phyloP scores from a whole-genome alignment of 1,140 invertebrate species.

The Leptinotarsa lineolata region DNA sequence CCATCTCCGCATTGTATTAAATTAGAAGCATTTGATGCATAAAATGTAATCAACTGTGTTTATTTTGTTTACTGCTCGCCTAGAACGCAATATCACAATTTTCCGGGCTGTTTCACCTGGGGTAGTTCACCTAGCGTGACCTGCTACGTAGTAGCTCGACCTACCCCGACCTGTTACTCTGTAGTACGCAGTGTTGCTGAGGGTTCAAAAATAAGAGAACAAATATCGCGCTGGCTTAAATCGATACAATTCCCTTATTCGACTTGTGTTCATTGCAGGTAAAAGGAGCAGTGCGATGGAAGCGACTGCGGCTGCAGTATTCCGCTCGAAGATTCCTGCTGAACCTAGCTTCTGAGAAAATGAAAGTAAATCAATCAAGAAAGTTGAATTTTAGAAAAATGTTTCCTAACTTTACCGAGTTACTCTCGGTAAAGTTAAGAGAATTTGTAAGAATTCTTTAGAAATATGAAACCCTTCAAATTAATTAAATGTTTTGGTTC shows the following conservation, averaged over 20 bases:
- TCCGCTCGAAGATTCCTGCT: too few species aligned
- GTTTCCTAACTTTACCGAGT: too few species aligned
- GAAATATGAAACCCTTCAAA: too few species aligned
- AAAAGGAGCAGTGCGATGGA: neutral
- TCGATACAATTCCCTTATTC: neutral
- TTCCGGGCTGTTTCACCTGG: neutral
- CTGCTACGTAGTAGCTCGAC: constrained; percentile 1
- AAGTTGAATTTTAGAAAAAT: neutral
- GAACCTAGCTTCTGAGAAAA: neutral
- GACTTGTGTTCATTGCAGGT: neutral
- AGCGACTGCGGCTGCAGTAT: too few species aligned
- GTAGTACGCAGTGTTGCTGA: constrained; percentile 5
- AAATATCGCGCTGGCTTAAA: neutral
- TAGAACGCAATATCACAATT: neutral
- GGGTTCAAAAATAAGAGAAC: neutral
- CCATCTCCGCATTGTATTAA: neutral
- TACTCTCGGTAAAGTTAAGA: too few species aligned
- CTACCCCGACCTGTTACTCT: neutral
- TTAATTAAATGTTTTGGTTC: too few species aligned
- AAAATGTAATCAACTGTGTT: neutral
- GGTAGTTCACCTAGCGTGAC: constrained; percentile 2
- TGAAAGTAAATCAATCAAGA: neutral
- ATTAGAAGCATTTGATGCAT: neutral
- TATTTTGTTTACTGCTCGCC: neutral
- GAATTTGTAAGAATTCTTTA: too few species aligned